These are phyloP conservation scores for Popillia japonica DNA, from an alignment of 1,140 invertebrate genomes.

Conservation along the genomic window DNA sequence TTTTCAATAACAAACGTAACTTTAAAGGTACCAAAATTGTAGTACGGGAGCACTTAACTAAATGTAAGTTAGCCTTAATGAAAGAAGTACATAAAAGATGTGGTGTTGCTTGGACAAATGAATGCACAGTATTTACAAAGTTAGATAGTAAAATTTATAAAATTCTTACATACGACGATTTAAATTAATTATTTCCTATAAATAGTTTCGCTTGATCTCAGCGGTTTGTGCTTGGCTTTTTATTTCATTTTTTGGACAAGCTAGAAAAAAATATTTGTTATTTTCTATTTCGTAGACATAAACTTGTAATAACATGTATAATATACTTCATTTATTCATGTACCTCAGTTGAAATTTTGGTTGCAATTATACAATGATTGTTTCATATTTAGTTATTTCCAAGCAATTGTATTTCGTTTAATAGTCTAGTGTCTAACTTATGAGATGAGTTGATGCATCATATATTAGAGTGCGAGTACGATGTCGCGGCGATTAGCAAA, in stretches of 20 bases:
- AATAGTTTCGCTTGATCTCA: background rate
- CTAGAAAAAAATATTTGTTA: background rate
- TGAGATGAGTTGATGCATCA: background rate
- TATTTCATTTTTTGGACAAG: background rate
- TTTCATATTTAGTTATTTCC: background rate
- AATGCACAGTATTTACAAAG: background rate
- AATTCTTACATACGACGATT: background rate
- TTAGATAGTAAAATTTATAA: background rate
- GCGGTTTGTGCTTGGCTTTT: background rate
- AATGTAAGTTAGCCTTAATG: background rate
- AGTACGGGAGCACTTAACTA: background rate
- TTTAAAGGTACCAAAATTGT: background rate
- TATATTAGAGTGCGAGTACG: background rate
- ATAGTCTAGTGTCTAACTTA: background rate
- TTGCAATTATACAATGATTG: too few species aligned
- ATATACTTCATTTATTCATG: too few species aligned
- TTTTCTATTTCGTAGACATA: background rate
- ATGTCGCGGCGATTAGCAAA: background rate
- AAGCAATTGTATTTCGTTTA: background rate
- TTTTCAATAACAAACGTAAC: background rate
- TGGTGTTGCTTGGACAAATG: background rate
- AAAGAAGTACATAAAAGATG: background rate
- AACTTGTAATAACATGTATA: background rate
- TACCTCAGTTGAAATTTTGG: too few species aligned
- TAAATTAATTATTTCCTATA: background rate